phyloP scores from a whole-genome alignment of 2,113 vertebrate species.

The Malurus elegans region DNA sequence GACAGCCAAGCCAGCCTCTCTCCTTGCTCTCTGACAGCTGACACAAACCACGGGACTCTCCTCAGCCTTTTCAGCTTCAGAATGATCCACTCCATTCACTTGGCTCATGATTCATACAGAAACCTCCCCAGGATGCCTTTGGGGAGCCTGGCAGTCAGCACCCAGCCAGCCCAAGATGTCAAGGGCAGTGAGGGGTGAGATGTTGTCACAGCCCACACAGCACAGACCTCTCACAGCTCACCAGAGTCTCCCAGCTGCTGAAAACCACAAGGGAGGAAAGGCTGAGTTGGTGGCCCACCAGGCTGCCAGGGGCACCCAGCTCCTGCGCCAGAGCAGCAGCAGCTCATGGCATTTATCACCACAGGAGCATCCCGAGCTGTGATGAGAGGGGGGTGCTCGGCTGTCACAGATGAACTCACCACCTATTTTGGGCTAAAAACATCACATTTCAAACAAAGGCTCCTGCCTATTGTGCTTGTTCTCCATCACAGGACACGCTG shows the following conservation, averaged over 20 bases:
- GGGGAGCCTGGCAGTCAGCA: background rate
- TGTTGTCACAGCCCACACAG: background rate
- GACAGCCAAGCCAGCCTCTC: background rate
- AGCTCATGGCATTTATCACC: rapidly evolving
- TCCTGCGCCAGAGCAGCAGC: background rate
- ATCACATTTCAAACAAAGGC: background rate
- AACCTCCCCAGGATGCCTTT: background rate
- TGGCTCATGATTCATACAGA: background rate
- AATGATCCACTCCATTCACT: background rate
- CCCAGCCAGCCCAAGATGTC: rapidly evolving
- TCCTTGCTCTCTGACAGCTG: background rate
- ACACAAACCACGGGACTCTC: background rate
- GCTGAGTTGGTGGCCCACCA: background rate
- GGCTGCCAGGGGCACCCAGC: rapidly evolving
- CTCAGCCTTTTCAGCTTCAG: background rate
- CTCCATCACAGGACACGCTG: rapidly evolving
- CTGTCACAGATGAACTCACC: background rate
- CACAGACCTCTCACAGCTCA: background rate
- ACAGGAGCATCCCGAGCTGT: rapidly evolving
- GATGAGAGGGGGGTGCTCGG: background rate
- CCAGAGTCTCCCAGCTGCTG: background rate
- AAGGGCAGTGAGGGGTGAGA: background rate
- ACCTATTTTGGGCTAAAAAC: background rate
- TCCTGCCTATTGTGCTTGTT: background rate
- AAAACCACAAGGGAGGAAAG: background rate